These are phyloP conservation scores for Sisor rabdophorus DNA, from an alignment of 2,113 vertebrate genomes.

Conservation along the genomic window DNA sequence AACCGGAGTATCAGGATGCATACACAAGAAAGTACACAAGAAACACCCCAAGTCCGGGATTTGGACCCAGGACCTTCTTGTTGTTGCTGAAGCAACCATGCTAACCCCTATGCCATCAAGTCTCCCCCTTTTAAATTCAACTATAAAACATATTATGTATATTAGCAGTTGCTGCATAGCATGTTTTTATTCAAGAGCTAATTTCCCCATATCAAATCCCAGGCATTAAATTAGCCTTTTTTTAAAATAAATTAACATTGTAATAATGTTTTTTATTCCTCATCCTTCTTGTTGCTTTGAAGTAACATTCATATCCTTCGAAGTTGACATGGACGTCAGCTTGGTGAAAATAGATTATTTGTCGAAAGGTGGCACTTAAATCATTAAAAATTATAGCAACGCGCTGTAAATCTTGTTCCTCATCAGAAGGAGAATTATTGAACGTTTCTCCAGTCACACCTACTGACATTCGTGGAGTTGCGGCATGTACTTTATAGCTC, in stretches of 20 bases:
- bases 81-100: too few species aligned
- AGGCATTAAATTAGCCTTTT: neutral
- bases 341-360: constrained; percentile 49
- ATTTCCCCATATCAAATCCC: neutral
- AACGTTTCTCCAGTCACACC: constrained; percentile 45
- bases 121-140: too few species aligned
- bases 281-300: constrained; percentile 7
- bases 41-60: too few species aligned
- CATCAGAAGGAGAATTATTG: constrained; percentile 51
- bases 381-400: constrained; percentile 46
- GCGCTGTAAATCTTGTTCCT: constrained; percentile 59
- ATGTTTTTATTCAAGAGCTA: constrained; percentile 9
- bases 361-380: constrained; percentile 49
- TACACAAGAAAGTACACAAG: too few species aligned
- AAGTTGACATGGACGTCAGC: constrained; percentile 42
- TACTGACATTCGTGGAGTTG: constrained; percentile 60
- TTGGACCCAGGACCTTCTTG: too few species aligned
- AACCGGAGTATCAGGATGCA: too few species aligned
- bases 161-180: neutral
- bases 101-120: too few species aligned
- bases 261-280: constrained; percentile 7
- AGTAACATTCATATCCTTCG: constrained; percentile 4
- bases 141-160: neutral
- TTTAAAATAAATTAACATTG: neutral
- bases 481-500: constrained; percentile 56